Evolutionary conservation across 2,113 vertebrate species (phyloP), one percentile per base, ranked within the genome.

Genomic region (Balaenoptera acutorostrata): DNA sequence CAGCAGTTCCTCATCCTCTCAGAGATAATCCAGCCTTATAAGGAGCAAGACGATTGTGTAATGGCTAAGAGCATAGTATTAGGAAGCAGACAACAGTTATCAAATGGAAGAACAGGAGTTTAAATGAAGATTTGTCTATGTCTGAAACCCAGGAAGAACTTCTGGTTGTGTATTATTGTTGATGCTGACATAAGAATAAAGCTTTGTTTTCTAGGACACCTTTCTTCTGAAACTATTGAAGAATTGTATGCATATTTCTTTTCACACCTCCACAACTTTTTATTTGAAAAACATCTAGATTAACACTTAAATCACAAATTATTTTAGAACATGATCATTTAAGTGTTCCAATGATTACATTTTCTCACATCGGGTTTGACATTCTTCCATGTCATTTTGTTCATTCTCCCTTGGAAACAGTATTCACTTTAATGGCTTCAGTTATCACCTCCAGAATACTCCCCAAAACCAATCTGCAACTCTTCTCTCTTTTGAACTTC

Each of bases 371-470:
- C 68, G 75, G 21, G 85, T 83, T 88, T 93, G 78, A 88, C 86
- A 75, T 97, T 96, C 93, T 96, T 49, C 91, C 61, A 66, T 93
- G 77, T 81, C 68, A 92, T 87, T 96, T 93, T 91, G 88, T 96
- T 96, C 74, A n/a, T 93, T 87, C 89, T 97, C 91, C 78, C 49
- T 92, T 78, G 82, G 82, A 96, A 95, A 57, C 68, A 41, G 23
- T 90, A 13, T 95, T 93, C 74, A 80, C 44, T 52, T 95, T 41
- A 77, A 66, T 87, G 44, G 25, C 59, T 95, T 96, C 87, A 97
- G 93, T 97, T 96, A 96, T 96, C 95, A 96, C 93, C 83, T 96
- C 68, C 44, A 59, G 74, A 84, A 92, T 29, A 57, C 44, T 89
- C 36, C n/a, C 52, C 33, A 6, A 96, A 96, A 92, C 78, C 89